Conservation (phyloP, 2,113 vertebrate species). For the Euleptes europaea region DNA sequence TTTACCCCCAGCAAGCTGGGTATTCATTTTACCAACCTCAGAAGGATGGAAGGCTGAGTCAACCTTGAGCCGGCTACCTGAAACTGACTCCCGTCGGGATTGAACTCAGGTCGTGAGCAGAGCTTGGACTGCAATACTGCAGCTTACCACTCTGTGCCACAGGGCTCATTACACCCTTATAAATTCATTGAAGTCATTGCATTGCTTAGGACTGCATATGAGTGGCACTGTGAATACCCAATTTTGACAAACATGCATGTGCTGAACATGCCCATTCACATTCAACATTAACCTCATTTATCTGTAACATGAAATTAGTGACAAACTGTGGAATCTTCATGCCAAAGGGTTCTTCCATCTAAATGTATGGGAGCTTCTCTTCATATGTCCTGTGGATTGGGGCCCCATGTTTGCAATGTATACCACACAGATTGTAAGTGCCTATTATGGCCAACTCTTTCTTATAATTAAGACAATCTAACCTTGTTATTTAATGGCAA, state of each 20-base stretch:
- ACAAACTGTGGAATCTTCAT: neutral
- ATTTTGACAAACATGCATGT: neutral
- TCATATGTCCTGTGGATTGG: neutral
- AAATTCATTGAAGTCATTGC: too few relatives aligned
- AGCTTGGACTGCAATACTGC: too few relatives aligned
- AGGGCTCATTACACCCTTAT: too few relatives aligned
- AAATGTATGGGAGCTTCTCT: neutral
- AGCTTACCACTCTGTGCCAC: too few relatives aligned
- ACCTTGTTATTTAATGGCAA: slow-evolving; percentile 17
- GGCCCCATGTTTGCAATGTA: neutral
- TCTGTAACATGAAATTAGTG: neutral
- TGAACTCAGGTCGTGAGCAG: too few relatives aligned
- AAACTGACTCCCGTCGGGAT: too few relatives aligned
- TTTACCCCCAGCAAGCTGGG: too few relatives aligned
- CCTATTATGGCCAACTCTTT: neutral
- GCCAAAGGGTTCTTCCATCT: neutral
- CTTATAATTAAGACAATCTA: slow-evolving; percentile 22
- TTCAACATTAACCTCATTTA: neutral
- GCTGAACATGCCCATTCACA: neutral
- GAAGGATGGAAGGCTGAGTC: too few relatives aligned
- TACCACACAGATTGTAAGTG: neutral
- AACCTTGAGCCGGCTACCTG: too few relatives aligned
- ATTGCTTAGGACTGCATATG: too few relatives aligned
- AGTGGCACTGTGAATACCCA: too few relatives aligned
- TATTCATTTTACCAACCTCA: too few relatives aligned